Conservation (phyloP, 2,797 vertebrate species). For the Anas georgica region DNA sequence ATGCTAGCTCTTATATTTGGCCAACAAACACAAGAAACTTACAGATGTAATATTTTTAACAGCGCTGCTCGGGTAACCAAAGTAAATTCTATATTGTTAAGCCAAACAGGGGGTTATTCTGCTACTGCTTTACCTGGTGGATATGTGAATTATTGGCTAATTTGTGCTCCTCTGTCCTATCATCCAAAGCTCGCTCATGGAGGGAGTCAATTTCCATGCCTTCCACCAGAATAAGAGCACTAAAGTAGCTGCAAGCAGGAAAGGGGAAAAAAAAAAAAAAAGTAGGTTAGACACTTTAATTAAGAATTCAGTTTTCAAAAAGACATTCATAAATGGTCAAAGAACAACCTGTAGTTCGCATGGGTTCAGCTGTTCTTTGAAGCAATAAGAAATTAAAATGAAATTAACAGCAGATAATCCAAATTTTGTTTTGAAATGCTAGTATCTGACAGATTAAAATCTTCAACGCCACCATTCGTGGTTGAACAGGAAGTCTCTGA, state of each 20-base stretch:
- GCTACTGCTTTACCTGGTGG: slow-evolving; percentile 83
- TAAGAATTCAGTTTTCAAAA: background rate
- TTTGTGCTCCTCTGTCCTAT: slow-evolving; percentile 91
- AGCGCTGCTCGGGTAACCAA: background rate
- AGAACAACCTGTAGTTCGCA: background rate
- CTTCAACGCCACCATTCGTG: background rate
- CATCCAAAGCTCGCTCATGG: slow-evolving; percentile 92
- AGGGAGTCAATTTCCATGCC: slow-evolving; percentile 97
- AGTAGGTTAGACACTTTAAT: background rate
- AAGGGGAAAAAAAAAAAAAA: background rate
- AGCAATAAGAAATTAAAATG: background rate
- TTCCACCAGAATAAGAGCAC: slow-evolving; percentile 93
- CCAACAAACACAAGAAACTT: background rate
- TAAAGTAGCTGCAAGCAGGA: slow-evolving; percentile 85
- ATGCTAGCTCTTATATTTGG: background rate
- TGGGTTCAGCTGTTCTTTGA: background rate
- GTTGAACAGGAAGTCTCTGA: background rate
- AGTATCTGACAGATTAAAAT: background rate
- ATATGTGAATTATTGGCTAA: slow-evolving; percentile 82
- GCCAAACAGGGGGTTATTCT: background rate
- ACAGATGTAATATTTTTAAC: background rate
- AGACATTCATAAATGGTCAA: background rate
- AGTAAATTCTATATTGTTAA: background rate
- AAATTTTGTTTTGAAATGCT: background rate
- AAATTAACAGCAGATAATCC: background rate